These are phyloP conservation scores for Allolobophora icterica DNA, from an alignment of 2,888 invertebrate genomes.

Conservation along the genomic window DNA sequence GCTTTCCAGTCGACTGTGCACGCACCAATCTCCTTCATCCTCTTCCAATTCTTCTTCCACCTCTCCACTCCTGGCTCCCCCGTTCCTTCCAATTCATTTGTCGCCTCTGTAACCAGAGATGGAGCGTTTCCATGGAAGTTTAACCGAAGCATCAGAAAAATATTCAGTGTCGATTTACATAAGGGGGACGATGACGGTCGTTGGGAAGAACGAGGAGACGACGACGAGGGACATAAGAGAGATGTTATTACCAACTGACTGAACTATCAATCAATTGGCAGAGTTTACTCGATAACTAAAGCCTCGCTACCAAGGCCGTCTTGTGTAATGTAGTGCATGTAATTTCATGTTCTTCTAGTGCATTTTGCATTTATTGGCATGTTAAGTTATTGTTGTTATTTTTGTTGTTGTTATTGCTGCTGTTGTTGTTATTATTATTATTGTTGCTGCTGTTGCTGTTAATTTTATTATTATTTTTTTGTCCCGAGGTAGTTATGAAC, in stretches of 20 bases:
- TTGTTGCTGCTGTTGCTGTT: neutral
- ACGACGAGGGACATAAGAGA: neutral
- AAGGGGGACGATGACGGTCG: neutral
- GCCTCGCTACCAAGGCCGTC: neutral
- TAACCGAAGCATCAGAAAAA: neutral
- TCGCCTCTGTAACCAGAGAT: neutral
- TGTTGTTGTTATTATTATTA: neutral
- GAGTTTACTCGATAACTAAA: neutral
- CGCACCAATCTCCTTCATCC: conserved; percentile 20
- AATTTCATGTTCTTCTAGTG: neutral
- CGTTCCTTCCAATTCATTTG: conserved; percentile 14
- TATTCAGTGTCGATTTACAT: neutral
- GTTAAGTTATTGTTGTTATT: neutral
- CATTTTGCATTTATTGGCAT: neutral
- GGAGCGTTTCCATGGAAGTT: conserved; percentile 8
- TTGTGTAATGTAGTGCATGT: neutral
- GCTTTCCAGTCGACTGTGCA: neutral
- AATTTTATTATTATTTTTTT: neutral
- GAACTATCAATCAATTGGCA: neutral
- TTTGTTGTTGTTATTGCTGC: neutral
- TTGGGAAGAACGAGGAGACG: neutral
- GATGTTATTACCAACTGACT: conserved; percentile 1
- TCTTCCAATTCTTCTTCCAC: neutral
- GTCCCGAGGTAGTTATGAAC: no score
- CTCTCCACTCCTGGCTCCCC: neutral